Evolutionary conservation across 2,113 vertebrate genomes (phyloP).

Genomic region (Cranoglanis bouderius): DNA sequence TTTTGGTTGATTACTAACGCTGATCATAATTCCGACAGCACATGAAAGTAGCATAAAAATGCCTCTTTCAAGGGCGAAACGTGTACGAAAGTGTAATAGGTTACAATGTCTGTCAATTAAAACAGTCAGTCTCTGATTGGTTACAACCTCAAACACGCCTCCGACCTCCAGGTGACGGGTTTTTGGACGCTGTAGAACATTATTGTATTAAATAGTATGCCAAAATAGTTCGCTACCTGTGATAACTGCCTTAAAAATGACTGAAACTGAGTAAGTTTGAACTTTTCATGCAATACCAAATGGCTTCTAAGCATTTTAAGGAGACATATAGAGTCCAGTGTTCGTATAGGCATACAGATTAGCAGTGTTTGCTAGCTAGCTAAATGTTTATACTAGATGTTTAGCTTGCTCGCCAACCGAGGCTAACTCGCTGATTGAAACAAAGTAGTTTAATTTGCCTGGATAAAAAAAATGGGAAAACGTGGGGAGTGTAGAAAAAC

Average conservation of each 20-base stretch:
- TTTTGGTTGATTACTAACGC: neutral
- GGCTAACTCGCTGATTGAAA: neutral
- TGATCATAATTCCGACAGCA: neutral
- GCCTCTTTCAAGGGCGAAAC: neutral
- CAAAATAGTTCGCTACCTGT: neutral
- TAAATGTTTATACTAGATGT: neutral
- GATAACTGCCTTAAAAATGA: constrained; percentile 9
- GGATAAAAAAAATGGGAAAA: neutral
- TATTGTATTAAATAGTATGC: neutral
- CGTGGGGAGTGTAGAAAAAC: neutral
- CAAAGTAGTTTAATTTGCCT: neutral
- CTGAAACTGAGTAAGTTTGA: constrained; percentile 30
- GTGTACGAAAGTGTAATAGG: neutral
- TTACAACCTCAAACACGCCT: neutral
- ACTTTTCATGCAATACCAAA: neutral
- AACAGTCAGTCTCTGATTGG: neutral
- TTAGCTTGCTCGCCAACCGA: neutral
- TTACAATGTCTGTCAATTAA: neutral
- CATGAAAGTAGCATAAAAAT: neutral
- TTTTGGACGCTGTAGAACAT: neutral
- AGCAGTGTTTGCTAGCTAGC: neutral
- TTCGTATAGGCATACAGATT: neutral
- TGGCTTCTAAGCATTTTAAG: neutral
- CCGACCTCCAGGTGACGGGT: neutral
- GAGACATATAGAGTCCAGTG: neutral